Evolutionary conservation across 2,888 invertebrate species (phyloP).

Genomic region (Xanthorhoe spadicearia): DNA sequence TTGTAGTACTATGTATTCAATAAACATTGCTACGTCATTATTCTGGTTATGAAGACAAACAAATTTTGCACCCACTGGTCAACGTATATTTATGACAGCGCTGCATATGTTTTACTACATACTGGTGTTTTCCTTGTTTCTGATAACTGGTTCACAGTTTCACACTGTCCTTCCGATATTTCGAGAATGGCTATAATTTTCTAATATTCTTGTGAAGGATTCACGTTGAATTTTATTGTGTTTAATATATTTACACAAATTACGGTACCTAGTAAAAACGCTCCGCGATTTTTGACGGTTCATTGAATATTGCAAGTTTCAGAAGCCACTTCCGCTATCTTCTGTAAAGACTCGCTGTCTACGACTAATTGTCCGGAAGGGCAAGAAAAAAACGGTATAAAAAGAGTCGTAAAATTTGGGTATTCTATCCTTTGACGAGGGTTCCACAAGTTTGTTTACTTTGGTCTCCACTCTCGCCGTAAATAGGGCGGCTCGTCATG

Average conservation of each 20-base stretch:
- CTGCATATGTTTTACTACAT: neutral
- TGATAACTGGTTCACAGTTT: neutral
- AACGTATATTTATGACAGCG: neutral
- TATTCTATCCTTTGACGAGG: conserved; percentile 39
- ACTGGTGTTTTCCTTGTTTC: neutral
- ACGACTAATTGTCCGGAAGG: conserved; percentile 31
- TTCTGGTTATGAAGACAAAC: neutral
- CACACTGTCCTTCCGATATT: neutral
- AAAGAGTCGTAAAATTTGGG: conserved; percentile 40
- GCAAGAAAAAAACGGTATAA: conserved; percentile 27
- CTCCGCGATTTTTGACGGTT: neutral
- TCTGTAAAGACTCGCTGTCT: conserved; percentile 10
- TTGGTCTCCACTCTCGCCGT: conserved; percentile 37
- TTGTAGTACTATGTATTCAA: neutral
- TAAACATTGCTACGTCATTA: neutral
- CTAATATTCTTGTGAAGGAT: neutral
- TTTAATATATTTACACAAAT: too few relatives aligned
- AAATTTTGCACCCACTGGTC: neutral
- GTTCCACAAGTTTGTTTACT: conserved; percentile 43
- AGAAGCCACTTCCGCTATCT: conserved; percentile 18
- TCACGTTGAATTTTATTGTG: too few relatives aligned
- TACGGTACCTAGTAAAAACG: neutral
- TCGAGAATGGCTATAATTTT: neutral
- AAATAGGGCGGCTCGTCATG: conserved; percentile 35
- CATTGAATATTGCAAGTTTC: conserved; percentile 7